Evolutionary conservation across 2,797 vertebrate species (phyloP).

Genomic region (Sphenopsis melanotis): DNA sequence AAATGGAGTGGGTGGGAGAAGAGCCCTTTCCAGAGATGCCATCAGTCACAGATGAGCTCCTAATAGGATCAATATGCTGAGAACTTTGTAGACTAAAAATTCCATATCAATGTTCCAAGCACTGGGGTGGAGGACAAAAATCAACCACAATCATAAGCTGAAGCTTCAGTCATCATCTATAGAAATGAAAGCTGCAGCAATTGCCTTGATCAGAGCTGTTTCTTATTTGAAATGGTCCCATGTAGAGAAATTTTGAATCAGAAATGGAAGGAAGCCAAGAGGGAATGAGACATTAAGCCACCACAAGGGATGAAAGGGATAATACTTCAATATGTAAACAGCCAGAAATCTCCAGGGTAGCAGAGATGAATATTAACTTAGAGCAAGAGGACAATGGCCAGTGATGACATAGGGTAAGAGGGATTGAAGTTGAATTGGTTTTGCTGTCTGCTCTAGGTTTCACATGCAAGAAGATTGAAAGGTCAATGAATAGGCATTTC

Average conservation of each 20-base stretch:
- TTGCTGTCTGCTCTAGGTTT: neutral
- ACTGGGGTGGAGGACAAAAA: neutral
- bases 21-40: neutral
- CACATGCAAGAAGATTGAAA: neutral
- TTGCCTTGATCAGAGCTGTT: neutral
- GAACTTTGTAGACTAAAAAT: neutral
- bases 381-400: neutral
- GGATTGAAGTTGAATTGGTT: neutral
- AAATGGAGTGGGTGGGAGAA: neutral
- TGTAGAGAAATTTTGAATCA: conserved; percentile 26
- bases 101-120: neutral
- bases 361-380: neutral
- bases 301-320: conserved; percentile 11
- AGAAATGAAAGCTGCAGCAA: neutral
- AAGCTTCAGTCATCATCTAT: neutral
- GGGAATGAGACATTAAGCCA: conserved; percentile 12
- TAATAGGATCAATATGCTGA: neutral
- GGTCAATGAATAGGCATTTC: conserved; percentile 13
- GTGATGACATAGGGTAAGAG: neutral
- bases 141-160: neutral
- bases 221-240: neutral
- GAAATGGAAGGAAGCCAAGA: neutral
- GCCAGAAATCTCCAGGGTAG: neutral
- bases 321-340: neutral
- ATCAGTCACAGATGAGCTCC: neutral